Percentiles rank a stretch among this genome's conserved stretches.
These are phyloP conservation scores for Chesias legatella DNA, from an alignment of 2,888 invertebrate genomes.

Conservation along the genomic window DNA sequence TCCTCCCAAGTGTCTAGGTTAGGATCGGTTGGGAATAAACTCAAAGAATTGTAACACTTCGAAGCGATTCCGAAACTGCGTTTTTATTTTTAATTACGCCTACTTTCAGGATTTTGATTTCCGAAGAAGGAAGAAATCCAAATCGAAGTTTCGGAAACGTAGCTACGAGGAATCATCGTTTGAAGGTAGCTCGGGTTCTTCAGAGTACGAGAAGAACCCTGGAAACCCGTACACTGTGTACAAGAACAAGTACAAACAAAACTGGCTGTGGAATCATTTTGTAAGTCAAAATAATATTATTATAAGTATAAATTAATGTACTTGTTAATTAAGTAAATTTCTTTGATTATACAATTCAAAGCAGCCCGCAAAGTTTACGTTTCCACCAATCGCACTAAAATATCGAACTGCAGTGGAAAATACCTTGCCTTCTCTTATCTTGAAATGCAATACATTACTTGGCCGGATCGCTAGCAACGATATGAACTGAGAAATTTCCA, in stretches of 20 bases:
- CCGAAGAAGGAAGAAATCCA: conserved; percentile 14
- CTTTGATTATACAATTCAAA: too few species aligned
- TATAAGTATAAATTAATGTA: too few species aligned
- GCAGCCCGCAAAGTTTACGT: too few species aligned
- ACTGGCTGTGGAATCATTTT: conserved; percentile 59
- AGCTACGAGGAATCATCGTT: not conserved
- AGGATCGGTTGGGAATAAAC: too few species aligned
- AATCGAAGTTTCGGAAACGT: conserved; percentile 16
- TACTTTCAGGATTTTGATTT: conserved; percentile 13
- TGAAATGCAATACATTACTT: conserved; percentile 12
- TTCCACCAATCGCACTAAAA: not conserved
- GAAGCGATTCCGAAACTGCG: too few species aligned
- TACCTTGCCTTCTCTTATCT: conserved; percentile 2
- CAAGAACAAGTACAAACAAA: conserved; percentile 58
- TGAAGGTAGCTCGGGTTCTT: not conserved
- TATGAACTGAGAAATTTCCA: conserved; percentile 2
- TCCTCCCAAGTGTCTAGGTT: too few species aligned
- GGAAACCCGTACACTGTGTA: conserved; percentile 62
- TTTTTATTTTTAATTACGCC: too few species aligned
- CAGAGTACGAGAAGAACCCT: conserved; percentile 47
- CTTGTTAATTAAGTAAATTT: too few species aligned
- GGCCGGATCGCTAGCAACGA: conserved; percentile 3
- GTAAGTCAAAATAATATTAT: conserved; percentile 44
- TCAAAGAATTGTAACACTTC: too few species aligned
- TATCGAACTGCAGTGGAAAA: not conserved